Percentiles rank a stretch among this genome's conserved stretches.
These are phyloP conservation scores for Odontamblyopus rebecca DNA, from an alignment of 2,797 vertebrate species.

Conservation along the genomic window DNA sequence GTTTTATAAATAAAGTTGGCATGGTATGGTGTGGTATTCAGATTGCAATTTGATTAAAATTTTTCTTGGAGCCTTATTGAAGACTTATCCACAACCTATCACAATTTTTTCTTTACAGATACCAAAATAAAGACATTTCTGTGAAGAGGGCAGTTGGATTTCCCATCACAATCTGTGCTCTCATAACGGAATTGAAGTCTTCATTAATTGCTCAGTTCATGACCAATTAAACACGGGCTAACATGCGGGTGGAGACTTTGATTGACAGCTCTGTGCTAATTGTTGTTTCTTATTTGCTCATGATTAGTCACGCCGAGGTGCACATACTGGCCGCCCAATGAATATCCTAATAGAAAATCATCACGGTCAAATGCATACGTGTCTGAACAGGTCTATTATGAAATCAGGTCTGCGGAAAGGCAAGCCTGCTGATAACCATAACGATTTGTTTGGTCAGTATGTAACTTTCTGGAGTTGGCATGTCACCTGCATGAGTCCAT, in stretches of 20 bases:
- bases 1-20: no score
- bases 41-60: no score
- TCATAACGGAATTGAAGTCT: not conserved
- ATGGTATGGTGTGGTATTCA: no score
- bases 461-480: no score
- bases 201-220: constrained; percentile 6
- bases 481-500: no score
- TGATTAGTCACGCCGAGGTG: constrained; percentile 2
- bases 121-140: not conserved
- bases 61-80: no score
- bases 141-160: not conserved
- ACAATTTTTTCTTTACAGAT: no score
- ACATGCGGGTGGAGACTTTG: not conserved
- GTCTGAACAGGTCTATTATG: not conserved
- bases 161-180: no score
- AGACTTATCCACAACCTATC: no score
- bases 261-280: constrained; percentile 6
- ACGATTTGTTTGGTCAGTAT: no score
- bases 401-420: not conserved
- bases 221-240: not conserved
- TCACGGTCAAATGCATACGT: not conserved
- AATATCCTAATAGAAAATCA: not conserved
- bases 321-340: not conserved
- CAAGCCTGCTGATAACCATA: not conserved
- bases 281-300: constrained; percentile 7